These are phyloP conservation scores for Andricus curvator DNA, from an alignment of 2,888 invertebrate genomes.

Conservation along the genomic window DNA sequence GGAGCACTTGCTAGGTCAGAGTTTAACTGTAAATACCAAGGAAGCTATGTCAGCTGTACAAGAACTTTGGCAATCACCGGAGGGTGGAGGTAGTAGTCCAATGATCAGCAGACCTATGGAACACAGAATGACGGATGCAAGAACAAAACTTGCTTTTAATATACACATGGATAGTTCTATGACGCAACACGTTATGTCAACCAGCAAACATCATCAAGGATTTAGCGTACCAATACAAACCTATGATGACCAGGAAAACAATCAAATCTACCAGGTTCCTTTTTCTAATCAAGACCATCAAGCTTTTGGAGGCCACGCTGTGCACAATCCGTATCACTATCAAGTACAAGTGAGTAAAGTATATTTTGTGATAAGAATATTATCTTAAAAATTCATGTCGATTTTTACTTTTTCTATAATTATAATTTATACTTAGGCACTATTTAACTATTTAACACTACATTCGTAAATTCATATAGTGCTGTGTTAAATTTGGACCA, in stretches of 20 bases:
- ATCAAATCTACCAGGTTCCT: slow-evolving; percentile 67
- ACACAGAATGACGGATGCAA: slow-evolving; percentile 63
- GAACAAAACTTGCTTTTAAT: slow-evolving; percentile 71
- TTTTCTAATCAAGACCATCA: slow-evolving; percentile 68
- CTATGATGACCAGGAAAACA: slow-evolving; percentile 75
- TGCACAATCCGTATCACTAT: slow-evolving; percentile 72
- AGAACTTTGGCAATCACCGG: slow-evolving; percentile 80
- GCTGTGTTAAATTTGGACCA: no score
- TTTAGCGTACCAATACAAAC: slow-evolving; percentile 64
- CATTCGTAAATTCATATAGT: no score
- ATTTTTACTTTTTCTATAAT: no score
- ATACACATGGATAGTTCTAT: slow-evolving; percentile 77
- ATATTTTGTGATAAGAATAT: neutral
- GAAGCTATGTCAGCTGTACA: slow-evolving; percentile 85
- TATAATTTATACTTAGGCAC: no score
- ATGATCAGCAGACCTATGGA: slow-evolving; percentile 56
- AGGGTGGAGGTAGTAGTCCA: slow-evolving; percentile 43
- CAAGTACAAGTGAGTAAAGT: slow-evolving; percentile 65
- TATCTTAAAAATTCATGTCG: no score
- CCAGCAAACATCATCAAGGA: slow-evolving; percentile 65
- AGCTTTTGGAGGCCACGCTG: slow-evolving; percentile 65
- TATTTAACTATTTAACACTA: no score
- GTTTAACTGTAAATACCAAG: slow-evolving; percentile 85
- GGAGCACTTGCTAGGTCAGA: slow-evolving; percentile 80
- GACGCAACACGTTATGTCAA: slow-evolving; percentile 74